Percentiles rank a stretch among this genome's conserved stretches.
Evolutionary conservation across 2,113 vertebrate species (phyloP).

Genomic region (Brachionichthys hirsutus): DNA sequence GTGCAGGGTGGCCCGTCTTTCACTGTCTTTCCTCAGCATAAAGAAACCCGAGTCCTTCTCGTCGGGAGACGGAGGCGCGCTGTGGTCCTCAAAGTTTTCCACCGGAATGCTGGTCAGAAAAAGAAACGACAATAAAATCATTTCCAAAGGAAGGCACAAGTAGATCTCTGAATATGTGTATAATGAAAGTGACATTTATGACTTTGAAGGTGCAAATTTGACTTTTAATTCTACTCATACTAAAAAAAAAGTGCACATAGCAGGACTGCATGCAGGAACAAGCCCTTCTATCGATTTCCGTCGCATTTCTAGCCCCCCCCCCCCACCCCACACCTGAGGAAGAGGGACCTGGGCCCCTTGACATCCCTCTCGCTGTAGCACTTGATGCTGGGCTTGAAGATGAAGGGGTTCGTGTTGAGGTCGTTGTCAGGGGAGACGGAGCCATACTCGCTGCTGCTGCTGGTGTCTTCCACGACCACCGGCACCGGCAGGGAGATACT

Average conservation of each 20-base stretch:
- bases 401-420: conserved; percentile 90
- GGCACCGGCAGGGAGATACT: conserved; percentile 96
- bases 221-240: too few relatives aligned
- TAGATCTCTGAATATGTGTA: neutral
- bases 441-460: conserved; percentile 97
- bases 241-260: too few relatives aligned
- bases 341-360: conserved; percentile 87
- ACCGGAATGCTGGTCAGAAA: conserved; percentile 87
- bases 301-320: too few relatives aligned
- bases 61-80: conserved; percentile 95
- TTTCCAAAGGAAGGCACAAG: neutral
- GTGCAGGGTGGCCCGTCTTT: conserved; percentile 93
- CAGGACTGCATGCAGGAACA: too few relatives aligned
- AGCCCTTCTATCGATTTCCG: too few relatives aligned
- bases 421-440: conserved; percentile 97
- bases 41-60: conserved; percentile 97
- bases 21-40: conserved; percentile 95
- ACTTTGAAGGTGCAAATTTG: neutral
- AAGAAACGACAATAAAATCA: neutral
- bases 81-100: conserved; percentile 98
- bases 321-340: conserved; percentile 86
- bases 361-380: conserved; percentile 92
- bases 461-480: conserved; percentile 94
- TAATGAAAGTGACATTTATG: neutral
- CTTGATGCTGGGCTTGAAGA: conserved; percentile 91